phyloP scores from a whole-genome alignment of 2,113 vertebrate species.

The Corvus moneduloides region DNA sequence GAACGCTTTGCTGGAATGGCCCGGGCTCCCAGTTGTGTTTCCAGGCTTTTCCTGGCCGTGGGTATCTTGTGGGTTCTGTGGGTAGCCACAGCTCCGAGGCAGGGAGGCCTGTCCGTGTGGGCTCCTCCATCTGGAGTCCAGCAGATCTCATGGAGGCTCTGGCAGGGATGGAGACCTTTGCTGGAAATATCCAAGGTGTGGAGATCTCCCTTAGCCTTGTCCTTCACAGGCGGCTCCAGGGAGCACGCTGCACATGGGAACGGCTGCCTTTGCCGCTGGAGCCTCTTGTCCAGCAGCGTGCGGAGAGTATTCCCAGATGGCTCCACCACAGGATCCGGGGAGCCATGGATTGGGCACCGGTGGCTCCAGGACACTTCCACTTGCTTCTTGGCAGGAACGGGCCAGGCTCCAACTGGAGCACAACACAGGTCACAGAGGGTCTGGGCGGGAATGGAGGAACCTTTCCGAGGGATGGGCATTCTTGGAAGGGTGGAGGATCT shows the following conservation, averaged over 20 bases:
- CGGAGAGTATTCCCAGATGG: neutral
- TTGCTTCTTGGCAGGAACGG: neutral
- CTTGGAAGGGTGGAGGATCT: neutral
- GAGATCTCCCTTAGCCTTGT: neutral
- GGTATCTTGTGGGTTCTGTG: neutral
- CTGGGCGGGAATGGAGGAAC: too few relatives aligned
- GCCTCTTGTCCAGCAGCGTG: neutral
- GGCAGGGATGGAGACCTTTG: neutral
- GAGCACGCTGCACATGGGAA: fast-evolving
- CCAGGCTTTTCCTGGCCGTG: neutral
- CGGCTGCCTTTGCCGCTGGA: neutral
- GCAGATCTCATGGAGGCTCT: neutral
- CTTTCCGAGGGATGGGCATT: neutral
- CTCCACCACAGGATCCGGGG: fast-evolving
- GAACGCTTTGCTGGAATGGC: neutral
- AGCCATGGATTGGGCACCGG: neutral
- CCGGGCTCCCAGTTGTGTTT: too few relatives aligned
- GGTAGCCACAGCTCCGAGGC: fast-evolving
- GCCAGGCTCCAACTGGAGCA: neutral
- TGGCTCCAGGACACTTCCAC: neutral
- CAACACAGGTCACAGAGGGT: neutral
- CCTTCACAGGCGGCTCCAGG: neutral
- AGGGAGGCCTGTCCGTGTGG: neutral
- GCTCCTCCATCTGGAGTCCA: neutral
- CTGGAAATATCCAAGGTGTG: too few relatives aligned